Percentiles rank a stretch among this genome's conserved stretches.
Conservation (phyloP, 1,140 invertebrate genomes). For the Diorhabda sublineata region DNA sequence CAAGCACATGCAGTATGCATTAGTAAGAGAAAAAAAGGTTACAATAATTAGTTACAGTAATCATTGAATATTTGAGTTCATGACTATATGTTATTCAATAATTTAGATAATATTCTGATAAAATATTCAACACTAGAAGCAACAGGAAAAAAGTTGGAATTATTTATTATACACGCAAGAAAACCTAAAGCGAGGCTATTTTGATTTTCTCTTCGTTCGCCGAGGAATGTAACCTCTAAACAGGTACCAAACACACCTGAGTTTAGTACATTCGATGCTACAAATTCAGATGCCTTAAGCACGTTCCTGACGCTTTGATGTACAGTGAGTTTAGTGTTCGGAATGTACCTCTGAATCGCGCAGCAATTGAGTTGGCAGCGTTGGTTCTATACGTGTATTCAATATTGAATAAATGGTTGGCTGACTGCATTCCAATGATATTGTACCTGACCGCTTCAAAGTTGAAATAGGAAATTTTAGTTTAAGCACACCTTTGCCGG, state of each 20-base stretch:
- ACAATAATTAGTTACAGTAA: not conserved
- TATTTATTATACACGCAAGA: slow-evolving; percentile 12
- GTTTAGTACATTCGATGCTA: slow-evolving; percentile 38
- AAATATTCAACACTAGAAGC: not conserved
- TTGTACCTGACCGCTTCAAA: slow-evolving; percentile 46
- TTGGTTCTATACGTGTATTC: slow-evolving; percentile 12
- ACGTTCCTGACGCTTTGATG: slow-evolving; percentile 18
- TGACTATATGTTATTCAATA: not conserved
- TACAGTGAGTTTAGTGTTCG: slow-evolving; percentile 25
- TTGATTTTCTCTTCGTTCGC: slow-evolving; percentile 40
- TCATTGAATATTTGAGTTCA: not conserved
- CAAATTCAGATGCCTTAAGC: slow-evolving; percentile 17
- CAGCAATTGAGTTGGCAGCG: slow-evolving; percentile 26
- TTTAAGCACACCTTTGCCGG: slow-evolving; percentile 43
- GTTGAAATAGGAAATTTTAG: slow-evolving; percentile 41
- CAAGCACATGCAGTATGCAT: not conserved
- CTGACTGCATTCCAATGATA: slow-evolving; percentile 43
- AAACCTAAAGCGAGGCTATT: slow-evolving; percentile 35
- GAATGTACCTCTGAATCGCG: slow-evolving; percentile 35
- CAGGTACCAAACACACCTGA: slow-evolving; percentile 46
- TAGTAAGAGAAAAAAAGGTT: not conserved
- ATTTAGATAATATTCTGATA: not conserved
- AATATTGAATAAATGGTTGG: slow-evolving; percentile 27
- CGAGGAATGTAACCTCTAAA: slow-evolving; percentile 44
- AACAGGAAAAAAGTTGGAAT: too few relatives aligned